phyloP scores from a whole-genome alignment of 1,140 invertebrate species.

The Vanessa tameamea region DNA sequence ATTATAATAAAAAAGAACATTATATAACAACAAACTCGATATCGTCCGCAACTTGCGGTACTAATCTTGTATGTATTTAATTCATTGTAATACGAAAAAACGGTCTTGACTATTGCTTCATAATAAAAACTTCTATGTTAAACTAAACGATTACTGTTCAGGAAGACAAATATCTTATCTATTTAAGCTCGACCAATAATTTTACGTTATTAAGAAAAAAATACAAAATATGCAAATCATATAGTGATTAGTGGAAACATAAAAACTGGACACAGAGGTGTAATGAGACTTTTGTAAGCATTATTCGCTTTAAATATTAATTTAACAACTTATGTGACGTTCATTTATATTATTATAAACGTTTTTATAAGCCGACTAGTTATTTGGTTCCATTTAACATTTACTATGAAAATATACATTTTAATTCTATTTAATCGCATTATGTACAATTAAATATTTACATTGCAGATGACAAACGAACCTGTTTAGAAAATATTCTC shows the following conservation, averaged over 20 bases:
- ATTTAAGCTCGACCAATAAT: conserved; percentile 73
- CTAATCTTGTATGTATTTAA: background rate
- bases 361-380: conserved; percentile 57
- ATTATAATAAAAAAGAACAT: background rate
- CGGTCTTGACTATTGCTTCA: background rate
- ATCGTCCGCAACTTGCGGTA: too few species aligned
- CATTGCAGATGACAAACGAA: conserved; percentile 44
- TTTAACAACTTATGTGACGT: conserved; percentile 32
- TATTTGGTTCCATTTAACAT: conserved; percentile 79
- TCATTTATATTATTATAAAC: conserved; percentile 35
- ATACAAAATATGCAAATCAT: conserved; percentile 1
- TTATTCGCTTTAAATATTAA: background rate
- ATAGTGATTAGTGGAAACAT: background rate
- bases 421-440: conserved; percentile 56
- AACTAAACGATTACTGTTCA: background rate
- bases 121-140: background rate
- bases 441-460: conserved; percentile 69
- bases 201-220: conserved; percentile 34
- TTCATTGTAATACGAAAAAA: background rate
- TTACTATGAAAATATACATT: conserved; percentile 79
- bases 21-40: background rate
- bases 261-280: background rate
- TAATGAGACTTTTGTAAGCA: background rate
- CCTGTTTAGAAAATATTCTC: conserved; percentile 46
- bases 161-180: conserved; percentile 50